These are phyloP conservation scores for Natrix natrix DNA, from an alignment of 2,797 vertebrate genomes.

Conservation along the genomic window DNA sequence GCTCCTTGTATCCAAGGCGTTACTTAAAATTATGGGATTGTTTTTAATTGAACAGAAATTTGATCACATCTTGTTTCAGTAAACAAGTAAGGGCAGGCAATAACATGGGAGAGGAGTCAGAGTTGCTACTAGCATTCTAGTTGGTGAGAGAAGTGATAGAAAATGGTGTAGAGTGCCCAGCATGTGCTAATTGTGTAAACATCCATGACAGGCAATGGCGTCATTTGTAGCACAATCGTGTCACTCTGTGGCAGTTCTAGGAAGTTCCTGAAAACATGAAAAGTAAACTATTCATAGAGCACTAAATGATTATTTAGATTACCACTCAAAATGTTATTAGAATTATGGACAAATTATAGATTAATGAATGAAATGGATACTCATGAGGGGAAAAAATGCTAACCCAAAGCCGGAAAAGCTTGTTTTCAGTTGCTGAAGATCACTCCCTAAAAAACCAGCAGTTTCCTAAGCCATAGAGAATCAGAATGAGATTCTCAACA, in stretches of 20 bases:
- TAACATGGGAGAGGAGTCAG: neutral
- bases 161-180: neutral
- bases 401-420: constrained; percentile 3
- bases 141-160: neutral
- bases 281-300: neutral
- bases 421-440: neutral
- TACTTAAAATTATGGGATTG: neutral
- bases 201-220: neutral
- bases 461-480: constrained; percentile 9
- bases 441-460: constrained; percentile 39
- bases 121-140: neutral
- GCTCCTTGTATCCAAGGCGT: neutral
- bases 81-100: neutral
- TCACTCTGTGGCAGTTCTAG: neutral
- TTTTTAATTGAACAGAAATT: neutral
- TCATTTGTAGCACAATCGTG: neutral
- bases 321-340: neutral
- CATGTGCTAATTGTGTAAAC: neutral
- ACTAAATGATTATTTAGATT: neutral
- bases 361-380: neutral
- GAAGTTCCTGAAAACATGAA: neutral
- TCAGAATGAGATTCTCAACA: neutral
- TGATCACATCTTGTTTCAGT: neutral
- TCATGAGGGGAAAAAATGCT: neutral
- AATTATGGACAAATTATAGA: neutral